Percentiles rank a stretch among this genome's conserved stretches.
Conservation (phyloP, 1,140 invertebrate species). For the Drosophila sp. region DNA sequence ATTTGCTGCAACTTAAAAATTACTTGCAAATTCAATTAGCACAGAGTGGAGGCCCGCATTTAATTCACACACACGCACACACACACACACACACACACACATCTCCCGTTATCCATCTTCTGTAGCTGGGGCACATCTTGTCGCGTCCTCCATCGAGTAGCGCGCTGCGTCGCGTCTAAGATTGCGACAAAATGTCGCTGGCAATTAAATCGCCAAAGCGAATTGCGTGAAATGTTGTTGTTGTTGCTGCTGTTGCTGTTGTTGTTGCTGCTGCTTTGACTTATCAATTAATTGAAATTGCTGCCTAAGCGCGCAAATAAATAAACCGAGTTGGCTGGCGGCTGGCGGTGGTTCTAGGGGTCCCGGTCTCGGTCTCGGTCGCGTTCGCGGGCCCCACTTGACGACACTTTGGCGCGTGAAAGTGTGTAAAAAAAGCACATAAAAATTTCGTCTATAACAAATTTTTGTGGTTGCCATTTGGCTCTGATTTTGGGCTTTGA, state of each 20-base stretch:
- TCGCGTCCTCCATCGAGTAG: not conserved
- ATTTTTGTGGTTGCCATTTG: constrained; percentile 19
- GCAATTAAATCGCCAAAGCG: constrained; percentile 65
- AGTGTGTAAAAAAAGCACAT: constrained; percentile 23
- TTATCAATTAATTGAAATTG: constrained; percentile 81
- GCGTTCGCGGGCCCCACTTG: constrained; percentile 25
- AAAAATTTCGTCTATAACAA: constrained; percentile 28
- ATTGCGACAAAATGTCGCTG: constrained; percentile 64
- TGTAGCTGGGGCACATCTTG: not conserved
- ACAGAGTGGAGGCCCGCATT: constrained; percentile 6
- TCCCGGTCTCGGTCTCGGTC: constrained; percentile 14
- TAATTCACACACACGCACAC: not conserved
- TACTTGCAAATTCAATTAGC: constrained; percentile 14
- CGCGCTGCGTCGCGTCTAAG: not conserved
- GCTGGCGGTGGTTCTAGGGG: constrained; percentile 2
- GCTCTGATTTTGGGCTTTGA: constrained; percentile 29
- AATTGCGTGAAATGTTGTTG: constrained; percentile 69
- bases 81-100: too few species aligned
- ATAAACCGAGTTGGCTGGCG: constrained; percentile 41
- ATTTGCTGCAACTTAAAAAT: constrained; percentile 10
- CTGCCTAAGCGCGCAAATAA: constrained; percentile 76
- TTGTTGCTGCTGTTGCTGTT: constrained; percentile 15
- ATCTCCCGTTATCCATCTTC: not conserved
- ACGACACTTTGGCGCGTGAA: constrained; percentile 39
- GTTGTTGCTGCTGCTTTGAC: constrained; percentile 42